Evolutionary conservation across 2,888 invertebrate genomes (phyloP).

Genomic region (Argynnis bischoffii): DNA sequence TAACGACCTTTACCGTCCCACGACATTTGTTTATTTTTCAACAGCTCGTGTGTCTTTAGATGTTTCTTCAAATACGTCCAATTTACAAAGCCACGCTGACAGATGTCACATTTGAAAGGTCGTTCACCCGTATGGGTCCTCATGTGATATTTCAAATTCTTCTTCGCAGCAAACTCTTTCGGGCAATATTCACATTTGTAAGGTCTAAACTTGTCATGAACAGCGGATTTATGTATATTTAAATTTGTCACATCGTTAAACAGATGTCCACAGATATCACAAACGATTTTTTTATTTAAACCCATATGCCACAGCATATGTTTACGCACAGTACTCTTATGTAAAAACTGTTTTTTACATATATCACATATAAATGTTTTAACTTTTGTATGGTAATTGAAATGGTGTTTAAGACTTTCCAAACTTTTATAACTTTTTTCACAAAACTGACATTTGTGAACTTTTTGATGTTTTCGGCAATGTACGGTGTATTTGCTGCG

Average conservation of each 20-base stretch:
- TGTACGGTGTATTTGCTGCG: not conserved
- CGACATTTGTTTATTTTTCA: constrained; percentile 10
- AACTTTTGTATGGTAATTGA: constrained; percentile 32
- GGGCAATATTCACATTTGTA: constrained; percentile 42
- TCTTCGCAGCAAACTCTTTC: constrained; percentile 43
- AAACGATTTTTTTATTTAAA: constrained; percentile 36
- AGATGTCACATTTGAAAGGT: constrained; percentile 41
- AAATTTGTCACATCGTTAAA: constrained; percentile 45
- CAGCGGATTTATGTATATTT: constrained; percentile 39
- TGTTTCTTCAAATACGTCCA: constrained; percentile 14
- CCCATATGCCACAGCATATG: constrained; percentile 44
- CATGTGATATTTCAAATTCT: constrained; percentile 42
- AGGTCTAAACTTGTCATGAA: constrained; percentile 43
- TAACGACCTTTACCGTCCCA: constrained; percentile 11
- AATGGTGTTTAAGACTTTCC: constrained; percentile 19
- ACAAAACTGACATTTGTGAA: not conserved
- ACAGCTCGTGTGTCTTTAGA: constrained; percentile 6
- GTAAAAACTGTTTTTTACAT: constrained; percentile 39
- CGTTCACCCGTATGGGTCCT: constrained; percentile 41
- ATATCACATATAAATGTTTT: constrained; percentile 40
- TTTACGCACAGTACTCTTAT: constrained; percentile 31
- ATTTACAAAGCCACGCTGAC: constrained; percentile 26
- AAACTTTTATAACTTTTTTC: constrained; percentile 15
- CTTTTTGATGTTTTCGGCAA: not conserved
- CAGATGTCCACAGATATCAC: constrained; percentile 42